These are phyloP conservation scores for Propithecus deckenii DNA, from an alignment of 2,797 vertebrate genomes.

Conservation along the genomic window DNA sequence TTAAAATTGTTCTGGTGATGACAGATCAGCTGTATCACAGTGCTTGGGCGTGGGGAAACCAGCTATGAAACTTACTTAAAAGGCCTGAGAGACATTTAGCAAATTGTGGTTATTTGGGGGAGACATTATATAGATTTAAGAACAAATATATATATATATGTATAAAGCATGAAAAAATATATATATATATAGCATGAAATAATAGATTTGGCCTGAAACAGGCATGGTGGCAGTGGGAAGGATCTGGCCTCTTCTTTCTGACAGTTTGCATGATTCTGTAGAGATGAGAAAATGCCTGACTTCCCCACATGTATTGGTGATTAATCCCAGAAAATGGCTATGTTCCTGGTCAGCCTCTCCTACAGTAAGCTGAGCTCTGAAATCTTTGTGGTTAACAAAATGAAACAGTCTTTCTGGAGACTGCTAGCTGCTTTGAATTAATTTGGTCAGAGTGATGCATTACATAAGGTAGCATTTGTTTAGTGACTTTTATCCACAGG, in stretches of 20 bases:
- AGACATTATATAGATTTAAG: neutral
- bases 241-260: neutral
- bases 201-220: neutral
- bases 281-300: neutral
- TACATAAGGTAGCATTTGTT: neutral
- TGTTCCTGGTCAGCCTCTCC: neutral
- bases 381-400: slow-evolving; percentile 25
- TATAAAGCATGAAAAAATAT: neutral
- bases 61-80: neutral
- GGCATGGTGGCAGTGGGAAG: neutral
- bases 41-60: neutral
- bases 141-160: neutral
- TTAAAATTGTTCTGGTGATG: neutral
- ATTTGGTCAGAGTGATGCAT: neutral
- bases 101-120: neutral
- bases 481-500: neutral
- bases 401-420: neutral
- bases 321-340: slow-evolving; percentile 44
- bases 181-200: slow-evolving; percentile 22
- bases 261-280: neutral
- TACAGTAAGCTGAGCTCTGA: neutral
- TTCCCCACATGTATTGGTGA: neutral
- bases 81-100: neutral
- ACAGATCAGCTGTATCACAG: neutral
- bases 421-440: slow-evolving; percentile 44